A percentile compares a stretch with the other conserved stretches of the same genome.
These are phyloP conservation scores for Euphysa ruthae DNA, from an alignment of 30 jellyfish, hydroid and myxozoan genomes.

Conservation along the genomic window DNA sequence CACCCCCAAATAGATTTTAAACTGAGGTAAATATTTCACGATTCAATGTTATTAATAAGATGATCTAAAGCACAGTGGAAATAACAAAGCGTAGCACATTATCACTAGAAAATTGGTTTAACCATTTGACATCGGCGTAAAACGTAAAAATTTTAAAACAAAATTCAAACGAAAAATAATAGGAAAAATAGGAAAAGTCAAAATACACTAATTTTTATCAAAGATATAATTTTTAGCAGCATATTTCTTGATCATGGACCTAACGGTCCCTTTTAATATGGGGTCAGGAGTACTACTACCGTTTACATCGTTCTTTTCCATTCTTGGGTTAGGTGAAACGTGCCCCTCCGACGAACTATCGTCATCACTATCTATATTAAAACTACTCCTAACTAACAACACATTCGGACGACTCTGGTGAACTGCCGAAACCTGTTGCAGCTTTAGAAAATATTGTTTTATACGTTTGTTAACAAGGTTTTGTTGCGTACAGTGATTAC, in stretches of 20 bases:
- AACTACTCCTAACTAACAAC: conserved; percentile 15
- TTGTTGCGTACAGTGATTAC: conserved; percentile 21
- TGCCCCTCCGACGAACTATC: conserved; percentile 38
- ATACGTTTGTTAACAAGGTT: conserved; percentile 25
- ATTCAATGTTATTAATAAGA: too few species aligned
- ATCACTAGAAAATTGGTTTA: too few species aligned
- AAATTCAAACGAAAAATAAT: too few species aligned
- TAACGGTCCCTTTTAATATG: conserved; percentile 19
- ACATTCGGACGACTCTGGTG: conserved; percentile 31
- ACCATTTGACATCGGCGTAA: too few species aligned
- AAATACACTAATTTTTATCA: conserved; percentile 5
- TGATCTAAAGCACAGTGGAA: too few species aligned
- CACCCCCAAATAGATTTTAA: too few species aligned
- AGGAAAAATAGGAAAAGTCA: neutral
- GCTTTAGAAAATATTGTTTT: conserved; percentile 14
- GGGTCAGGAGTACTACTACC: neutral
- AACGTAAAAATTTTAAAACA: too few species aligned
- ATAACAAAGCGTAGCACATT: too few species aligned
- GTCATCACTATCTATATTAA: conserved; percentile 7
- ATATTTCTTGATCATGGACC: conserved; percentile 19
- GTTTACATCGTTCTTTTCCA: neutral
- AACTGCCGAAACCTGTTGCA: conserved; percentile 4
- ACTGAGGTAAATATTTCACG: too few species aligned
- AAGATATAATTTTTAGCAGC: conserved; percentile 26
- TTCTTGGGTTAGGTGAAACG: neutral